Conservation (phyloP, 1,140 invertebrate species). For the Lucilia sericata region DNA sequence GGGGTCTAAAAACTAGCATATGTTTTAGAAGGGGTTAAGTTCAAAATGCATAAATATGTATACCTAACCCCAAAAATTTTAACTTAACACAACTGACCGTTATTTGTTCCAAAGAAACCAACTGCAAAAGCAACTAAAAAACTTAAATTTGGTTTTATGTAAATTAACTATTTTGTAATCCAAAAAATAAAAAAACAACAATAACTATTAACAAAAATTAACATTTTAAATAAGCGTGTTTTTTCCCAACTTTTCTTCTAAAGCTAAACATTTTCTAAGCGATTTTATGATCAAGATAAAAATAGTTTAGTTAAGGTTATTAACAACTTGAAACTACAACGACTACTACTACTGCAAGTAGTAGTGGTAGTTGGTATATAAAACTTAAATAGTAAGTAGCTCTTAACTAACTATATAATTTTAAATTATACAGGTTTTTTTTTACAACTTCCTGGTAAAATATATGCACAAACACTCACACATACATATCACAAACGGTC, state of each 20-base stretch:
- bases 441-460: background rate
- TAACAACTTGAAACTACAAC: background rate
- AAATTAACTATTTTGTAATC: background rate
- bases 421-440: background rate
- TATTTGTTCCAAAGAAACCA: background rate
- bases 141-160: background rate
- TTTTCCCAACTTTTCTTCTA: background rate
- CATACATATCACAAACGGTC: too few species aligned
- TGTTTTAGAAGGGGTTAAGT: background rate
- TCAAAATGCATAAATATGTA: background rate
- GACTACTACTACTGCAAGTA: background rate
- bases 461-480: background rate
- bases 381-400: too few species aligned
- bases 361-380: background rate
- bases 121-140: too few species aligned
- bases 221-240: constrained; percentile 30
- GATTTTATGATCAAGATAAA: constrained; percentile 14
- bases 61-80: background rate
- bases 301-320: constrained; percentile 35
- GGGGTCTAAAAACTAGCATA: background rate
- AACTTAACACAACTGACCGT: background rate
- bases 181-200: background rate
- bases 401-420: too few species aligned
- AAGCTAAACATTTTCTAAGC: background rate
- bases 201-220: background rate